Percentiles rank a stretch among this genome's conserved stretches.
Evolutionary conservation across 2,797 vertebrate genomes (phyloP).

Genomic region (Phataginus tricuspis): DNA sequence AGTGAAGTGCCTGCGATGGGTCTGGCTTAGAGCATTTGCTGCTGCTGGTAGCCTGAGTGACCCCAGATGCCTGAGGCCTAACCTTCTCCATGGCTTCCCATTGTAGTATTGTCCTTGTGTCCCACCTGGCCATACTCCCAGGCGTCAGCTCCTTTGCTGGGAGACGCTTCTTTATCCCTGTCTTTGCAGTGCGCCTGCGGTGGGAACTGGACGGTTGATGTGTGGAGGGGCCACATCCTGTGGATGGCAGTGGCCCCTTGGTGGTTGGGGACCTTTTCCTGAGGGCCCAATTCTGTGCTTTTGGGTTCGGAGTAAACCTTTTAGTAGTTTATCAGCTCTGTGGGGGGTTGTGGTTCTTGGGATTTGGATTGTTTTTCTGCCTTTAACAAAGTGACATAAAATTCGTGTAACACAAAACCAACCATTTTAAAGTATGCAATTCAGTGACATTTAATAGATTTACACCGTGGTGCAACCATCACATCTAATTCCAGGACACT

Average conservation of each 20-base stretch:
- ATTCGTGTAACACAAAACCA: background rate
- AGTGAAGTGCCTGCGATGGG: background rate
- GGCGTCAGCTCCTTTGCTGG: background rate
- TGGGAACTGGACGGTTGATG: background rate
- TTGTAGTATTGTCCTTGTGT: background rate
- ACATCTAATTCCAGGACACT: conserved; percentile 25
- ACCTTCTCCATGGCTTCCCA: background rate
- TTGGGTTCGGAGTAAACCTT: background rate
- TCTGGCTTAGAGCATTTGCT: background rate
- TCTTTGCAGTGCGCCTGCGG: background rate
- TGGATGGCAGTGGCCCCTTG: background rate
- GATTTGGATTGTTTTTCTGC: background rate
- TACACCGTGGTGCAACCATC: background rate
- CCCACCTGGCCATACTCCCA: background rate
- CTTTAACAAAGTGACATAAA: background rate
- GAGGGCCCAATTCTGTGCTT: background rate
- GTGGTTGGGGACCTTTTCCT: background rate
- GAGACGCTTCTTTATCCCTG: background rate
- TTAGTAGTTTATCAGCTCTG: background rate
- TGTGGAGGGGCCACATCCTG: background rate
- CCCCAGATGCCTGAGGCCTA: background rate
- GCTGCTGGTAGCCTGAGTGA: background rate
- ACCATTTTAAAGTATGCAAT: background rate
- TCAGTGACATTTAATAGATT: background rate
- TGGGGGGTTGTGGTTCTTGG: background rate